Evolutionary conservation across 2,888 invertebrate genomes (phyloP), one percentile per base, ranked within the genome.

Genomic region (Phortica okadai): DNA sequence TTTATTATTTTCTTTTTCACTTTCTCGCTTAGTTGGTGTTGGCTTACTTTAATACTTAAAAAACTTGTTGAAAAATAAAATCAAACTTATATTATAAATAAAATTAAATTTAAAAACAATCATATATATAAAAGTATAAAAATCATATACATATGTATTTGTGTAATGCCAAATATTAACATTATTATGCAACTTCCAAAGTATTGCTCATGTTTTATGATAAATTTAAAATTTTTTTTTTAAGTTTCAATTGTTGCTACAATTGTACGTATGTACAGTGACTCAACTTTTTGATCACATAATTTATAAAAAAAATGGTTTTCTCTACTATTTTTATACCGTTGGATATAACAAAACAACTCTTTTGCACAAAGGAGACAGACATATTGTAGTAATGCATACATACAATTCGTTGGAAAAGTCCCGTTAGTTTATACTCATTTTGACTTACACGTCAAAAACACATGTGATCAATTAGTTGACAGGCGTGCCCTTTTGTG

Each of bases 111-210:
- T 72, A n/a, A 10, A 21, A 8, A 6, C 4, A 59, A 8, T 59
- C 10, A 21, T 16, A n/a, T n/a, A 59, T 21, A n/a, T 25, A 62
- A 14, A 62, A 16, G 56, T 14, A 56, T 56, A 33, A 33, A 33
- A 33, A 33, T 33, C 33, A 50, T 50, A 8, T n/a, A n/a, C n/a
- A n/a, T 50, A 50, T 11, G 14, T 14, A 11, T 62, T 62, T 62
- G 11, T 62, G 25, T 62, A 62, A 62, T 62, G 62, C 62, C 62
- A 62, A 62, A 62, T 62, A 62, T 62, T 62, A 62, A 16, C 7
- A 62, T 21, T 62, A 62, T 50, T 50, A 50, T 50, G 50, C 50
- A 50, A 11, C 50, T 8, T 8, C 50, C 14, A 50, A 50, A 50
- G 50, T 50, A 50, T 50, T 50, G 50, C 50, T 50, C 50, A 50